phyloP scores from a whole-genome alignment of 1,140 invertebrate genomes.

The Cyclina sinensis region DNA sequence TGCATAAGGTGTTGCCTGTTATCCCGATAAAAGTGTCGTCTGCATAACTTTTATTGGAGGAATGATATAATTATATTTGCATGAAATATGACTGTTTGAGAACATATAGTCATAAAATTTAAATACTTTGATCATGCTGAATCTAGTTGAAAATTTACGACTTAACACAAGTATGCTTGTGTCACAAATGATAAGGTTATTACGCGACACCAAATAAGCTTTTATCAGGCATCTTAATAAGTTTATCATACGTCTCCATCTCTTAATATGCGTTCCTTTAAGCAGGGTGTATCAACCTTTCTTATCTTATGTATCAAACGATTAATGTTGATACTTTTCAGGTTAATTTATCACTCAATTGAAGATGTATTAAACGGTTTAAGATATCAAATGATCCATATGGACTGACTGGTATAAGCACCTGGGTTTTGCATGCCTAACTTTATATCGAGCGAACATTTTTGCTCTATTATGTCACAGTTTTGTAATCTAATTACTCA shows the following conservation, averaged over 20 bases:
- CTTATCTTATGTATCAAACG: conserved; percentile 53
- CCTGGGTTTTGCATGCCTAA: conserved; percentile 16
- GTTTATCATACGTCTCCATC: conserved; percentile 27
- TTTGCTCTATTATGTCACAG: background rate
- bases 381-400: conserved; percentile 13
- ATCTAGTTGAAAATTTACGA: conserved; percentile 10
- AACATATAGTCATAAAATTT: conserved; percentile 26
- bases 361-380: conserved; percentile 51
- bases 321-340: conserved; percentile 52
- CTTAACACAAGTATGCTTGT: background rate
- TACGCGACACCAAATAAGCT: background rate
- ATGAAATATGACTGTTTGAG: conserved; percentile 24
- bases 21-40: background rate
- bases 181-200: conserved; percentile 17
- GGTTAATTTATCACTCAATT: conserved; percentile 46
- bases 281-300: background rate
- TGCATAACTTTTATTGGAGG: background rate
- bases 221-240: conserved; percentile 39
- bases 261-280: background rate
- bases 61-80: background rate
- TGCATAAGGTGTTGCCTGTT: too few relatives aligned
- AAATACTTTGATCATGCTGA: conserved; percentile 14
- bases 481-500: background rate
- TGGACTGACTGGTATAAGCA: background rate
- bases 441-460: background rate